phyloP scores from a whole-genome alignment of 2,888 invertebrate species.

The Mesochorus sp. region DNA sequence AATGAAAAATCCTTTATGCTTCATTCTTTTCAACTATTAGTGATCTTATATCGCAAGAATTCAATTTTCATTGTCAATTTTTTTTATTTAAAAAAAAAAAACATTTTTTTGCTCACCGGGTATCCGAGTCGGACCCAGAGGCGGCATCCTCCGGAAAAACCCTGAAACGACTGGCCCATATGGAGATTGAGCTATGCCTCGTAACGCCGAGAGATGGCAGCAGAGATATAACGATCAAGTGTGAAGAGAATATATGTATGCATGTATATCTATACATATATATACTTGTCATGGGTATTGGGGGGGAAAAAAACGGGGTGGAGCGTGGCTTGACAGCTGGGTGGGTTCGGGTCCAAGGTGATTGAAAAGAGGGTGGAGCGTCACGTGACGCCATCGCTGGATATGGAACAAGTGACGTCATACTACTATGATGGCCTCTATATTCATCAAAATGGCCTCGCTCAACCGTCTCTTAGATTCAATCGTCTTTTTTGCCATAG shows the following conservation, averaged over 20 bases:
- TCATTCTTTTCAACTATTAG: too few relatives aligned
- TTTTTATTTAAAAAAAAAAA: too few relatives aligned
- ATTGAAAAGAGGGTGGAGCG: conserved; percentile 86
- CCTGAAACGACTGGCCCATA: conserved; percentile 74
- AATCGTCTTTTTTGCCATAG: conserved; percentile 46
- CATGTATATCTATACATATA: background rate
- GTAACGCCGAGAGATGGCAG: conserved; percentile 79
- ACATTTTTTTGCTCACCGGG: conserved; percentile 63
- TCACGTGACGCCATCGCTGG: conserved; percentile 82
- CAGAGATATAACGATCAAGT: conserved; percentile 72
- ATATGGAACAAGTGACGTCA: conserved; percentile 81
- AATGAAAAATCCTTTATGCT: too few relatives aligned
- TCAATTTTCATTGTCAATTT: background rate
- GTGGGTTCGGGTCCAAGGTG: conserved; percentile 83
- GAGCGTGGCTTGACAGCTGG: conserved; percentile 82
- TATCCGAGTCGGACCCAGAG: conserved; percentile 71
- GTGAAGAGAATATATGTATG: background rate
- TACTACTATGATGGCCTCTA: conserved; percentile 85
- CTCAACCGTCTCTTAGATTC: conserved; percentile 72
- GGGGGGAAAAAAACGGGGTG: conserved; percentile 80
- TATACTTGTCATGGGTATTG: conserved; percentile 28
- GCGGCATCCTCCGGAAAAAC: conserved; percentile 79
- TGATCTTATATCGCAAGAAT: too few relatives aligned
- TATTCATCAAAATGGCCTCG: conserved; percentile 85
- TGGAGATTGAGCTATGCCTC: conserved; percentile 75